phyloP scores from a whole-genome alignment of 2,888 invertebrate genomes.

The Aethes cnicana region DNA sequence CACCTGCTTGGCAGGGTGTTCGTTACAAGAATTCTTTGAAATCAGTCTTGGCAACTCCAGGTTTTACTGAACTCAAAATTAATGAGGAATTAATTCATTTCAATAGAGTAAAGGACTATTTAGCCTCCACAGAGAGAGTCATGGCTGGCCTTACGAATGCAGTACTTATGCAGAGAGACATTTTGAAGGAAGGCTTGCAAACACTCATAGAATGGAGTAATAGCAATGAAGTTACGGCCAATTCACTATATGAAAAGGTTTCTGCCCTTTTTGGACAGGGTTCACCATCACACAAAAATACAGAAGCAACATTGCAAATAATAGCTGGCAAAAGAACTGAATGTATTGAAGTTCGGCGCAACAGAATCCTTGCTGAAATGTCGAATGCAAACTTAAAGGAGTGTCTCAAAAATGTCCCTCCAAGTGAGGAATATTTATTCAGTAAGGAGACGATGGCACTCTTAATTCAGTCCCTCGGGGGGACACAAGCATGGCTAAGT shows the following conservation, averaged over 20 bases:
- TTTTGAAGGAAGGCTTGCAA: slow-evolving; percentile 4
- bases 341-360: slow-evolving; percentile 27
- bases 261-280: slow-evolving; percentile 13
- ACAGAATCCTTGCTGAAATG: slow-evolving; percentile 21
- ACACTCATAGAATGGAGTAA: slow-evolving; percentile 14
- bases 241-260: slow-evolving; percentile 22
- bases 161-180: not conserved
- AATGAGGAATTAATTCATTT: slow-evolving; percentile 36
- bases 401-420: slow-evolving; percentile 15
- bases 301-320: slow-evolving; percentile 24
- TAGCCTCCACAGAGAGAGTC: slow-evolving; percentile 22
- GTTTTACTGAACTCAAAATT: slow-evolving; percentile 30
- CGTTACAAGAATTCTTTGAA: no score
- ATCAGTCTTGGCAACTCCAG: slow-evolving; percentile 30
- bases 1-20: no score
- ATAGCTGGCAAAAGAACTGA: slow-evolving; percentile 25
- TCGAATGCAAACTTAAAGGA: not conserved
- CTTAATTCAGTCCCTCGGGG: slow-evolving; percentile 24
- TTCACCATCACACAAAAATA: slow-evolving; percentile 9
- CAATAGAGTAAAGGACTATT: slow-evolving; percentile 33
- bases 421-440: slow-evolving; percentile 25
- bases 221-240: not conserved
- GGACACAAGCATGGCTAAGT: slow-evolving; percentile 9
- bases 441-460: not conserved
- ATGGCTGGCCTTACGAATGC: slow-evolving; percentile 26